Percentiles rank a stretch among this genome's conserved stretches.
Conservation (phyloP, 2,797 vertebrate species). For the Helostoma temminkii region DNA sequence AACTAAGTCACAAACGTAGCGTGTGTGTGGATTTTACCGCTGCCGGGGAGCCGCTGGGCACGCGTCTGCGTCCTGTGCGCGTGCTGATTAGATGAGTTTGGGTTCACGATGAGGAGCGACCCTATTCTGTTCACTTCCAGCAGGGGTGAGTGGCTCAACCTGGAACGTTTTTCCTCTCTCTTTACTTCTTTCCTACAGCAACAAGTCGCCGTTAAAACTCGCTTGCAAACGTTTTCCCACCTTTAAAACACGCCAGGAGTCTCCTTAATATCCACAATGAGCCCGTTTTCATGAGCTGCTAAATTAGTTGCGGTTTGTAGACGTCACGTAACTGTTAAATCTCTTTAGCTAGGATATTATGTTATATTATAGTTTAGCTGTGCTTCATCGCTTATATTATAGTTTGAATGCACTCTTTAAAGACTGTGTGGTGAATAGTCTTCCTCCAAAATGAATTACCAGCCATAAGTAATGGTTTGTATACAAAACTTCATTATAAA, state of each 20-base stretch:
- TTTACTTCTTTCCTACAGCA: background rate
- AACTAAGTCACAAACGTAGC: background rate
- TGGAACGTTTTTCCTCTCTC: background rate
- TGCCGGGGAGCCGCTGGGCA: slow-evolving; percentile 62
- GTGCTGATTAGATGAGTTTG: slow-evolving; percentile 74
- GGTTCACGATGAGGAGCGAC: slow-evolving; percentile 84
- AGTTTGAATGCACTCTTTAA: background rate
- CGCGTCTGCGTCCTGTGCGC: slow-evolving; percentile 51
- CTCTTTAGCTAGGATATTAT: too few species aligned
- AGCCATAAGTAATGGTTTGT: background rate
- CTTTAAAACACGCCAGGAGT: too few species aligned
- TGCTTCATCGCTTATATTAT: background rate
- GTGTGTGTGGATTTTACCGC: slow-evolving; percentile 38
- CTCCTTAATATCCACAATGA: too few species aligned
- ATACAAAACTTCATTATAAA: background rate
- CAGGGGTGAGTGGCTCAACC: slow-evolving; percentile 80
- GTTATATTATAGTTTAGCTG: too few species aligned
- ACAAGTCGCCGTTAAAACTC: too few species aligned
- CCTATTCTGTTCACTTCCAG: slow-evolving; percentile 83
- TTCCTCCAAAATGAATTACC: background rate
- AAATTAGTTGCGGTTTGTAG: too few species aligned
- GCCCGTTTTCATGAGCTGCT: too few species aligned
- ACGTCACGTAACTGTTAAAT: too few species aligned
- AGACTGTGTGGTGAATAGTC: background rate
- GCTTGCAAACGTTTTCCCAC: too few species aligned